phyloP scores from a whole-genome alignment of 1,140 invertebrate species.

The Carposina sasakii region DNA sequence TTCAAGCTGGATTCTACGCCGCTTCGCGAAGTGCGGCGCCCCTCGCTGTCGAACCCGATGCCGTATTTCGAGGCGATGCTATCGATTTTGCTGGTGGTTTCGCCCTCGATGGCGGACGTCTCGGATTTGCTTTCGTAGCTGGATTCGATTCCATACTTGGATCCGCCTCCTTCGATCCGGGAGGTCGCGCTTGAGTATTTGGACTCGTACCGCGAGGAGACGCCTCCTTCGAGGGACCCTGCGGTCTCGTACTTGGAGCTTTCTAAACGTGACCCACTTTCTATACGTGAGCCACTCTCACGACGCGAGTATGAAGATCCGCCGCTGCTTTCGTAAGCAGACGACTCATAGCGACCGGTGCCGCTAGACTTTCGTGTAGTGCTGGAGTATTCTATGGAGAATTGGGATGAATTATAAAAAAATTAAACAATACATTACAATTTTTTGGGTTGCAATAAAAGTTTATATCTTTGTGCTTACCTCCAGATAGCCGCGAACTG shows the following conservation, averaged over 20 bases:
- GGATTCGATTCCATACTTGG: conserved; percentile 41
- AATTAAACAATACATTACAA: not conserved
- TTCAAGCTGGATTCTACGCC: conserved; percentile 40
- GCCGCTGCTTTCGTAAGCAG: conserved; percentile 51
- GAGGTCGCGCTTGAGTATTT: conserved; percentile 54
- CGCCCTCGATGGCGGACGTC: conserved; percentile 36
- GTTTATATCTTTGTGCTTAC: conserved; percentile 34
- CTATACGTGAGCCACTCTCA: conserved; percentile 53
- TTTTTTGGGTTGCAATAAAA: not conserved
- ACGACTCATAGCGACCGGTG: conserved; percentile 67
- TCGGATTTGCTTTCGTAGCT: conserved; percentile 18
- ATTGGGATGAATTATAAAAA: not conserved
- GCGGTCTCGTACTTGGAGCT: conserved; percentile 44
- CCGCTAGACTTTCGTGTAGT: conserved; percentile 69
- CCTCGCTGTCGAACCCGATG: conserved; percentile 38
- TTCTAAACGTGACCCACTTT: conserved; percentile 51
- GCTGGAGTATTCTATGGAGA: conserved; percentile 72
- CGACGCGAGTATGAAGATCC: conserved; percentile 47
- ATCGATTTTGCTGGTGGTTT: conserved; percentile 47
- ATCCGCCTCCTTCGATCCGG: conserved; percentile 37
- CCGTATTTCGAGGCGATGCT: conserved; percentile 56
- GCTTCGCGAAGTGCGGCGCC: conserved; percentile 41
- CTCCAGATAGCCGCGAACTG: conserved; percentile 75
- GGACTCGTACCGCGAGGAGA: conserved; percentile 45
- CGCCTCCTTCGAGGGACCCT: conserved; percentile 41